Evolutionary conservation across 1,140 invertebrate species (phyloP).

Genomic region (Anagrus nilaparvatae): DNA sequence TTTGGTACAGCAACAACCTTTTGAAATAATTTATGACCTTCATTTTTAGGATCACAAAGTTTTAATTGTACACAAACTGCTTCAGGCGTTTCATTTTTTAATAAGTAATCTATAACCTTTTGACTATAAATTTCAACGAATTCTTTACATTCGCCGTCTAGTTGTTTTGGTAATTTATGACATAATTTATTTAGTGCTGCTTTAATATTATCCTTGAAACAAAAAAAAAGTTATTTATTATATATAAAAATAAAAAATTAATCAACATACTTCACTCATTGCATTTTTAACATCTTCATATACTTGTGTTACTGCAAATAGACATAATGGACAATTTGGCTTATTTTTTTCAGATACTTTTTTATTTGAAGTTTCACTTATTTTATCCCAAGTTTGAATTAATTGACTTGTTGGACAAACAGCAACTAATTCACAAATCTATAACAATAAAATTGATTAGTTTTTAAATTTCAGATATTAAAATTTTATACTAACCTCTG

Average conservation of each 20-base stretch:
- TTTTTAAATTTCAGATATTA: no score
- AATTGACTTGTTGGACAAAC: slow-evolving; percentile 43
- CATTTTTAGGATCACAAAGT: slow-evolving; percentile 47
- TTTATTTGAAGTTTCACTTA: slow-evolving; percentile 43
- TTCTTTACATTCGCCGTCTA: slow-evolving; percentile 56
- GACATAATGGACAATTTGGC: slow-evolving; percentile 63
- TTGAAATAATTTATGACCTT: no score
- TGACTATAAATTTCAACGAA: slow-evolving; percentile 70
- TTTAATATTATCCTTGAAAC: slow-evolving; percentile 48
- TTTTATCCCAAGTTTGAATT: slow-evolving; percentile 31
- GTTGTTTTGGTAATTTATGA: slow-evolving; percentile 50
- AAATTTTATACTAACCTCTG: no score
- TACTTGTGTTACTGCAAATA: slow-evolving; percentile 65
- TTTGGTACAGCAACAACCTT: slow-evolving; percentile 14
- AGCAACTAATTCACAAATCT: slow-evolving; percentile 53
- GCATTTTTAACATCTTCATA: slow-evolving; percentile 57
- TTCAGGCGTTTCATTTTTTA: slow-evolving; percentile 63
- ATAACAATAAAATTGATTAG: slow-evolving; percentile 15
- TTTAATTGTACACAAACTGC: slow-evolving; percentile 69
- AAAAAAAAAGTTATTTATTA: no score
- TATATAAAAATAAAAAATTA: neutral
- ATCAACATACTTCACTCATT: slow-evolving; percentile 49
- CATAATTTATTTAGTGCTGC: slow-evolving; percentile 64
- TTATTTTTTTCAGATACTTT: slow-evolving; percentile 45
- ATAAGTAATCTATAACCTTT: slow-evolving; percentile 63